A percentile compares a stretch with the other conserved stretches of the same genome.
phyloP scores from a whole-genome alignment of 1,140 invertebrate species.

The Matsumurasca onukii region DNA sequence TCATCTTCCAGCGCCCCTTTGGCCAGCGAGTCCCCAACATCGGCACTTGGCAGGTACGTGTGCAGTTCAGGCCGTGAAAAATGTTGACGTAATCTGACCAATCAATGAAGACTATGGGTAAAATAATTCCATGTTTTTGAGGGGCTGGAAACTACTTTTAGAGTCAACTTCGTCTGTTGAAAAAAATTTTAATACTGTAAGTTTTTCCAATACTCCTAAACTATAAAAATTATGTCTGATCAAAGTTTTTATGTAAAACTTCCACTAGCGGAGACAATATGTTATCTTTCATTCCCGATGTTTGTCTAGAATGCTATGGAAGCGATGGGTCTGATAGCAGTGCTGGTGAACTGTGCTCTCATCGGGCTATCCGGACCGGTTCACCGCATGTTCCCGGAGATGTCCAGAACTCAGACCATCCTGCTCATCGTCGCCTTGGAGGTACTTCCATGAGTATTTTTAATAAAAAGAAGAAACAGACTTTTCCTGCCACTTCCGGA shows the following conservation, averaged over 20 bases:
- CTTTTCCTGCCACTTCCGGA: too few relatives aligned
- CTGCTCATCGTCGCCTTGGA: slow-evolving; percentile 84
- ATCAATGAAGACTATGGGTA: too few relatives aligned
- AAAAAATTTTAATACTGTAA: not conserved
- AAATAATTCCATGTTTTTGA: too few relatives aligned
- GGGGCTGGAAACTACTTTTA: not conserved
- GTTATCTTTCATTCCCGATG: not conserved
- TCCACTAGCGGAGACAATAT: too few relatives aligned
- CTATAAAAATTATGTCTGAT: too few relatives aligned
- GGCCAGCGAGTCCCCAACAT: slow-evolving; percentile 89
- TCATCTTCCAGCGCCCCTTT: slow-evolving; percentile 92
- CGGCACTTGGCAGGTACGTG: slow-evolving; percentile 90
- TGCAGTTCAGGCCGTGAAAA: too few relatives aligned
- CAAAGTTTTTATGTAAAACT: too few relatives aligned
- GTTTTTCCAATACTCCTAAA: too few relatives aligned
- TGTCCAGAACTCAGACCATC: slow-evolving; percentile 83
- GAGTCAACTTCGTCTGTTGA: not conserved
- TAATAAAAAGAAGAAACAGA: not conserved
- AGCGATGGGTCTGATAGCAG: slow-evolving; percentile 88
- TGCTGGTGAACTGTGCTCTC: slow-evolving; percentile 92
- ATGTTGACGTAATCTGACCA: too few relatives aligned
- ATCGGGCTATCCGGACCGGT: slow-evolving; percentile 91
- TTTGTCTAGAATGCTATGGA: slow-evolving; percentile 81
- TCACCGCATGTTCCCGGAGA: slow-evolving; percentile 81
- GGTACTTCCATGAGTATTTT: slow-evolving; percentile 48